Percentiles rank a stretch among this genome's conserved stretches.
Conservation (phyloP, 92 coral and sea anemone genomes). For the Nematostella vectensis region DNA sequence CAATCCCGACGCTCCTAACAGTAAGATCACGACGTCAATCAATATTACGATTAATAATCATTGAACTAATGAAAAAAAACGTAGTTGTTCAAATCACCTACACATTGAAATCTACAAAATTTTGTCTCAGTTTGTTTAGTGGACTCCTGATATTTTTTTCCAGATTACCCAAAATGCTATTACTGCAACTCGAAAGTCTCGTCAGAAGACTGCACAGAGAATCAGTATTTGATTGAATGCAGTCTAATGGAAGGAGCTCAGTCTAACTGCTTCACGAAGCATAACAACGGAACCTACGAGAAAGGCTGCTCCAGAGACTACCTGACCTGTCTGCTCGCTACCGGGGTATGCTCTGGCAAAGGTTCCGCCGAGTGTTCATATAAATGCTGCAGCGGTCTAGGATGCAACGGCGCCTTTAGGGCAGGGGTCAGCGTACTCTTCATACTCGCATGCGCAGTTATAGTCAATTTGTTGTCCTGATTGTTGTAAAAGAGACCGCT, state of each 20-base stretch:
- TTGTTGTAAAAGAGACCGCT: too few species aligned
- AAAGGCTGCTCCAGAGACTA: conserved; percentile 6
- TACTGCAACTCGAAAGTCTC: conserved; percentile 6
- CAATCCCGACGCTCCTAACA: too few species aligned
- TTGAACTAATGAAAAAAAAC: too few species aligned
- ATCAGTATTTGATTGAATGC: conserved; percentile 5
- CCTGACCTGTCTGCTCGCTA: neutral
- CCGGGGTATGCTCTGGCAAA: neutral
- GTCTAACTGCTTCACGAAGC: conserved; percentile 1
- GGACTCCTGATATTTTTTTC: too few species aligned
- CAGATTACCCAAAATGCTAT: conserved; percentile 14
- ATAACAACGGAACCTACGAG: neutral
- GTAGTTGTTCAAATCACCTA: too few species aligned
- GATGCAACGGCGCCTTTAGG: conserved; percentile 7
- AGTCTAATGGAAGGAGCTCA: conserved; percentile 4
- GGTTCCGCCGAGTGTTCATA: neutral
- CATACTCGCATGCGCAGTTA: too few species aligned
- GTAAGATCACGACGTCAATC: too few species aligned
- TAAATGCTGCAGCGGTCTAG: conserved; percentile 4
- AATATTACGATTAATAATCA: too few species aligned
- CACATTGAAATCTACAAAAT: too few species aligned
- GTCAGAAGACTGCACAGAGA: neutral
- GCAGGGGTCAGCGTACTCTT: too few species aligned
- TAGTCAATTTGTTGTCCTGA: too few species aligned
- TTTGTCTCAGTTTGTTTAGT: too few species aligned